phyloP scores from a whole-genome alignment of 2,888 invertebrate species.

The Hyppa rectilinea region DNA sequence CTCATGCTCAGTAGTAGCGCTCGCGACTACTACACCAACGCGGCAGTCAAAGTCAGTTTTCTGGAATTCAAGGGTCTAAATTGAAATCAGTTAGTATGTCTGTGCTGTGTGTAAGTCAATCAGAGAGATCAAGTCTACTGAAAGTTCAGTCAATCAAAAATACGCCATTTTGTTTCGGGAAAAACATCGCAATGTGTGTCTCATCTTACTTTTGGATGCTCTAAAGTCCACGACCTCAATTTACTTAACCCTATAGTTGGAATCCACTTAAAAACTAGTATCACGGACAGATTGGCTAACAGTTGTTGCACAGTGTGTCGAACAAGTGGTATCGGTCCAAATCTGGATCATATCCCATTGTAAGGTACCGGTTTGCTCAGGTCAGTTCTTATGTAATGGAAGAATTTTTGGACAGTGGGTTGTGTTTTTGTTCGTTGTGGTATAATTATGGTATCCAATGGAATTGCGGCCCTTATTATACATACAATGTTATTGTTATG shows the following conservation, averaged over 20 bases:
- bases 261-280: conserved; percentile 40
- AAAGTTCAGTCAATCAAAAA: neutral
- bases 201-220: conserved; percentile 14
- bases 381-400: conserved; percentile 44
- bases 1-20: no score
- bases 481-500: neutral
- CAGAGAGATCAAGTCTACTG: neutral
- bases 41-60: no score
- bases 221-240: conserved; percentile 39
- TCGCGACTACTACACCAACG: no score
- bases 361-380: conserved; percentile 52
- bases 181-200: neutral
- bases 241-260: conserved; percentile 23
- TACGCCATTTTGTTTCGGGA: no score
- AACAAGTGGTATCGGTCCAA: conserved; percentile 45
- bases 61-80: neutral
- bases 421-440: conserved; percentile 2
- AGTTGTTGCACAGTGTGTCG: conserved; percentile 33
- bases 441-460: neutral
- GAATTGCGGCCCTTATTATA: neutral
- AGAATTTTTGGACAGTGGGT: conserved; percentile 5
- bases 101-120: no score
- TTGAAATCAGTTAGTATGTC: no score
- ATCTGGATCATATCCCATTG: conserved; percentile 63
- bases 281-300: conserved; percentile 46